These are phyloP conservation scores for Epistrophella euchroma DNA, from an alignment of 2,888 invertebrate genomes.

Conservation along the genomic window DNA sequence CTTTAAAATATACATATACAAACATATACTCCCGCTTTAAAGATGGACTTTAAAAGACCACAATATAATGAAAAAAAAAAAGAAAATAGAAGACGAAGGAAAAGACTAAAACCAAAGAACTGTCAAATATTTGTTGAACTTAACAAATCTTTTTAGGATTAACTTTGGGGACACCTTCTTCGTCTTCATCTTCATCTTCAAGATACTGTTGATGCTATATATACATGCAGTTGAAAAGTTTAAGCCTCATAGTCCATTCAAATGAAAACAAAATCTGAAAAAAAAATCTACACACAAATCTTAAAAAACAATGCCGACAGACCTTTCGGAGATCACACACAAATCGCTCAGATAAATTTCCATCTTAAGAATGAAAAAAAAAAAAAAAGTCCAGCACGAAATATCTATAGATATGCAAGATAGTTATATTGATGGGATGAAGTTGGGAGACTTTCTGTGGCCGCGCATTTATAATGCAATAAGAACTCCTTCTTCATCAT, in stretches of 20 bases:
- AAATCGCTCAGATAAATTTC: slow-evolving; percentile 74
- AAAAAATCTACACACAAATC: slow-evolving; percentile 24
- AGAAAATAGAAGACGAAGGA: background rate
- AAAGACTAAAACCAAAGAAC: slow-evolving; percentile 60
- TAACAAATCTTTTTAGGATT: slow-evolving; percentile 75
- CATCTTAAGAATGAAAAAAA: slow-evolving; percentile 60
- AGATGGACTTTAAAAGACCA: background rate
- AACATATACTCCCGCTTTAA: slow-evolving; percentile 48
- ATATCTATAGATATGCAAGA: slow-evolving; percentile 34
- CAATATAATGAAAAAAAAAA: background rate
- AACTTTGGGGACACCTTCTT: slow-evolving; percentile 64
- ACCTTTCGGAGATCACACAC: slow-evolving; percentile 55
- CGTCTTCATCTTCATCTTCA: background rate
- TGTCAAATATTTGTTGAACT: slow-evolving; percentile 76
- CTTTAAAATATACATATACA: slow-evolving; percentile 6
- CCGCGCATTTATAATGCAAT: background rate
- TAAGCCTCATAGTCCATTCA: slow-evolving; percentile 11
- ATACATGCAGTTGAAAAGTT: slow-evolving; percentile 8
- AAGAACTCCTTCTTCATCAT: slow-evolving; percentile 47
- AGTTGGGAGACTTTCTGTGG: slow-evolving; percentile 19
- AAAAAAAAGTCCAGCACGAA: slow-evolving; percentile 45
- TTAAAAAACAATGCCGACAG: slow-evolving; percentile 67
- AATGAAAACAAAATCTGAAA: background rate
- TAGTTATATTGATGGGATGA: slow-evolving; percentile 33
- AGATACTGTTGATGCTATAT: background rate